These are phyloP conservation scores for Ceratotherium simum DNA, from an alignment of 2,113 vertebrate genomes.

Conservation along the genomic window DNA sequence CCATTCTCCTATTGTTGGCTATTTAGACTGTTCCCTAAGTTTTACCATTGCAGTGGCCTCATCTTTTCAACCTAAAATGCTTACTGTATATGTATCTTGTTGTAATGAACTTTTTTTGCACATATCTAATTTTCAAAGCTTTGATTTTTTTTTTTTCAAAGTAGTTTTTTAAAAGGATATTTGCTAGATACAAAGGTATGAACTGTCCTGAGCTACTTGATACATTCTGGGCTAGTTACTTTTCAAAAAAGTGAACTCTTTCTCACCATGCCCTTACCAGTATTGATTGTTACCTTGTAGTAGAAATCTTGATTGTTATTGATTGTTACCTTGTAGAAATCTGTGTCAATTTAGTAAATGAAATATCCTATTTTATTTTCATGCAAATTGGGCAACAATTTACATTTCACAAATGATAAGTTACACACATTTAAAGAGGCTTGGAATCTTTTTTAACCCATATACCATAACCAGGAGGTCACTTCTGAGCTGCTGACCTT, in stretches of 20 bases:
- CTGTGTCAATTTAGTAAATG: neutral
- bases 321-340: neutral
- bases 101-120: neutral
- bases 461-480: conserved; percentile 68
- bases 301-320: neutral
- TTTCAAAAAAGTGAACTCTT: neutral
- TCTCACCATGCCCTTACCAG: neutral
- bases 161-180: neutral
- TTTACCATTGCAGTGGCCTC: neutral
- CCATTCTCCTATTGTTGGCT: neutral
- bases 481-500: conserved; percentile 85
- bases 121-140: neutral
- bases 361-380: neutral
- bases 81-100: neutral
- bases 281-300: neutral
- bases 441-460: conserved; percentile 65
- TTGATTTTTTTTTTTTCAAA: neutral
- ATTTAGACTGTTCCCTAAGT: neutral
- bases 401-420: conserved; percentile 56
- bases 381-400: neutral
- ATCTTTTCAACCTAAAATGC: neutral
- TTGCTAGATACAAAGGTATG: neutral
- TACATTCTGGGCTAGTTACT: neutral
- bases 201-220: conserved; percentile 1
- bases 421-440: conserved; percentile 57